A percentile compares a stretch with the other conserved stretches of the same genome.
phyloP scores from a whole-genome alignment of 2,888 invertebrate species.

The Meiosimyza platycephala region DNA sequence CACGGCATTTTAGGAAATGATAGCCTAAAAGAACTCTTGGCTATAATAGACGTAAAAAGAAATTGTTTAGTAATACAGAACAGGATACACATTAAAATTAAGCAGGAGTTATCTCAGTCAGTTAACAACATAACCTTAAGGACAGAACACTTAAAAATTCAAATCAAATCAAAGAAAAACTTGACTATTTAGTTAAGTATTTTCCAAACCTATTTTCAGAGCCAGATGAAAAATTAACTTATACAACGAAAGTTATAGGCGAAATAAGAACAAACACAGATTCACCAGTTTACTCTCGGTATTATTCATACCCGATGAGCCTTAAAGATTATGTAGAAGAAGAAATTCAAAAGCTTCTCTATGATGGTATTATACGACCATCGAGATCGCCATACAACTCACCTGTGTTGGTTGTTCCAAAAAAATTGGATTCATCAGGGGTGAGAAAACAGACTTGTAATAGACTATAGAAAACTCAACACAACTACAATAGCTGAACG shows the following conservation, averaged over 20 bases:
- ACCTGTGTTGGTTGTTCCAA: conserved; percentile 27
- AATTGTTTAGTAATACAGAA: conserved; percentile 9
- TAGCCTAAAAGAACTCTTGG: conserved; percentile 21
- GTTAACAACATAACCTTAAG: conserved; percentile 14
- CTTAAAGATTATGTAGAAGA: too few relatives aligned
- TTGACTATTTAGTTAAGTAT: neutral
- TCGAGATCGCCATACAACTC: conserved; percentile 35
- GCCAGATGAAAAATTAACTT: neutral
- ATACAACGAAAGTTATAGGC: conserved; percentile 6
- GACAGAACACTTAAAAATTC: neutral
- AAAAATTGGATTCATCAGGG: conserved; percentile 29
- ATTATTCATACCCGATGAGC: conserved; percentile 27
- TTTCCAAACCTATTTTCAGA: neutral
- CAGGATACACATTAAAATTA: neutral
- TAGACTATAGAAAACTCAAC: conserved; percentile 36
- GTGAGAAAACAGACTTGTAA: too few relatives aligned
- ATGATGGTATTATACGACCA: conserved; percentile 37
- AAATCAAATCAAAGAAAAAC: neutral
- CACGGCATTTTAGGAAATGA: conserved; percentile 19
- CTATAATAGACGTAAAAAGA: conserved; percentile 10
- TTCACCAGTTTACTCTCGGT: conserved; percentile 25
- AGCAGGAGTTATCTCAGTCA: neutral
- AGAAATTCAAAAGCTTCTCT: neutral
- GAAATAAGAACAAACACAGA: conserved; percentile 30
- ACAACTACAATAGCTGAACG: conserved; percentile 24